Evolutionary conservation across 2,888 invertebrate genomes (phyloP).

Genomic region (Nezara viridula): DNA sequence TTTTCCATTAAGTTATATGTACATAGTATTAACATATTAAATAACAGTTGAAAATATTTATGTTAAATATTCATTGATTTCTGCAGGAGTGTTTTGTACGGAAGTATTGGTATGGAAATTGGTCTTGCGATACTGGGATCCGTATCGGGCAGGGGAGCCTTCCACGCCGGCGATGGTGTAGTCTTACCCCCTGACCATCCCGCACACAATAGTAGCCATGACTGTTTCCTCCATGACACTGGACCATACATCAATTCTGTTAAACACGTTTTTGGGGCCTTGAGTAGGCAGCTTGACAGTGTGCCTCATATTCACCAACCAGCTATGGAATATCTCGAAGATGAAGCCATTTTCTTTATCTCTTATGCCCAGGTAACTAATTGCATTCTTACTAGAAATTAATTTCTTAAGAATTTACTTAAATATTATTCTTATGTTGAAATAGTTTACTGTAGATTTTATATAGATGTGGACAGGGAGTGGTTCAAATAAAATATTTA

Average conservation of each 20-base stretch:
- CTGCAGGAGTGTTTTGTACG: conserved; percentile 71
- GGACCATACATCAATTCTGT: conserved; percentile 68
- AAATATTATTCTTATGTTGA: no score
- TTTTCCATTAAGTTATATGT: background rate
- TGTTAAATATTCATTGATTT: background rate
- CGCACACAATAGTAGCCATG: conserved; percentile 67
- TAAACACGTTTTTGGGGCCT: conserved; percentile 67
- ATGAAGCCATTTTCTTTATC: conserved; percentile 73
- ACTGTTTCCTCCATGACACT: conserved; percentile 66
- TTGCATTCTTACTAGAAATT: conserved; percentile 29
- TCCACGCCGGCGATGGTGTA: conserved; percentile 69
- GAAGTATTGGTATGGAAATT: conserved; percentile 71
- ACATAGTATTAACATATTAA: background rate
- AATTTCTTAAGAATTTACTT: background rate
- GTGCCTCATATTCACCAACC: conserved; percentile 70
- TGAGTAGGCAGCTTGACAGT: conserved; percentile 66
- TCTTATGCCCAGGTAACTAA: conserved; percentile 72
- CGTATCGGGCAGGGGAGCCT: conserved; percentile 70
- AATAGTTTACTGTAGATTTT: no score
- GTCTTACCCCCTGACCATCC: conserved; percentile 69
- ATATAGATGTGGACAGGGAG: no score
- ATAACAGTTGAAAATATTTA: background rate
- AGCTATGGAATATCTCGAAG: conserved; percentile 70
- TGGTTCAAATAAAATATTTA: no score
- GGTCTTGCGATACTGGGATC: conserved; percentile 70